Evolutionary conservation across 2,888 invertebrate genomes (phyloP).

Genomic region (Alsophila aescularia): DNA sequence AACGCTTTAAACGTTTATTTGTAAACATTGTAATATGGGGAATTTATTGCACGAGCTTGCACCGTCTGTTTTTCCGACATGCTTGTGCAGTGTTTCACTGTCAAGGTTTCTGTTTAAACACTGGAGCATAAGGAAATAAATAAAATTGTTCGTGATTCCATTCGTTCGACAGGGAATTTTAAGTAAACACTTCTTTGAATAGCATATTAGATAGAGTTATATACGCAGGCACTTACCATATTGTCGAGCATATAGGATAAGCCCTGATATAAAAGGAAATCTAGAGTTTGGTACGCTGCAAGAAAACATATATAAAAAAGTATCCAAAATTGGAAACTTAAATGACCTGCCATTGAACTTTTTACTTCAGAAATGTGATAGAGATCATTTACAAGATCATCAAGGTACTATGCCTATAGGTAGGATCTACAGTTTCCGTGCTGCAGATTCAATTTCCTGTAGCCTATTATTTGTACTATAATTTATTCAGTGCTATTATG

Average conservation of each 20-base stretch:
- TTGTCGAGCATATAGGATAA: too few species aligned
- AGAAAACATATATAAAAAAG: too few species aligned
- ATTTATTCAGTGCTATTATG: too few species aligned
- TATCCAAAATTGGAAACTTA: neutral
- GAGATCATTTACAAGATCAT: neutral
- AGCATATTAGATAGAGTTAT: too few species aligned
- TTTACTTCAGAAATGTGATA: neutral
- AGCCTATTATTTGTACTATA: too few species aligned
- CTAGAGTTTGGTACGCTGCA: too few species aligned
- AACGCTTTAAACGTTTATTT: constrained; percentile 32
- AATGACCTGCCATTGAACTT: neutral
- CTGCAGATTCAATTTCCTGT: too few species aligned
- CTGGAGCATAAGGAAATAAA: neutral
- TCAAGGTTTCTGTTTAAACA: constrained; percentile 19
- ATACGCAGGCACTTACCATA: too few species aligned
- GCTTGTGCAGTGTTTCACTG: constrained; percentile 26
- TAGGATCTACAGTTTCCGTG: too few species aligned
- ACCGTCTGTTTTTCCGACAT: constrained; percentile 15
- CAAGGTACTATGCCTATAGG: too few species aligned
- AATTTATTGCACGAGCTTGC: constrained; percentile 18
- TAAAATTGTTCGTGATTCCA: neutral
- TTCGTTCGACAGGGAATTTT: neutral
- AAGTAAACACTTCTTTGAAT: neutral
- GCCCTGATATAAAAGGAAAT: too few species aligned
- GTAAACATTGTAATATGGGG: constrained; percentile 24